phyloP scores from a whole-genome alignment of 2,888 invertebrate genomes.

The Drosophila peninsularis region DNA sequence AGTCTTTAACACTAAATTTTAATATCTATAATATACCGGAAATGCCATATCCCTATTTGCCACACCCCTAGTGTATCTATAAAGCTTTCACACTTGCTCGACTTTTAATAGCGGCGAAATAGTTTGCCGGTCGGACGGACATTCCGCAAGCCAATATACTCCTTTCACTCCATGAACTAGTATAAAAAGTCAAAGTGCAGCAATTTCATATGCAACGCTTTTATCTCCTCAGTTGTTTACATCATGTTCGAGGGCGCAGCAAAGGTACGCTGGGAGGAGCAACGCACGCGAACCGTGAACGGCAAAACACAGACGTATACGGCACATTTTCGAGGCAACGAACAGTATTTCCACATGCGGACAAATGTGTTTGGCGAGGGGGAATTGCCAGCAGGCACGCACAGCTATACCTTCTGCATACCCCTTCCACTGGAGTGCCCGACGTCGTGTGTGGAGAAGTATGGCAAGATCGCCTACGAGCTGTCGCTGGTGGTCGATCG shows the following conservation, averaged over 20 bases:
- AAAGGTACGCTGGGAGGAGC: slow-evolving; percentile 69
- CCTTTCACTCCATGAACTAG: no score
- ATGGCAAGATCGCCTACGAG: slow-evolving; percentile 90
- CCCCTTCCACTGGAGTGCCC: slow-evolving; percentile 86
- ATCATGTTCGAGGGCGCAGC: slow-evolving; percentile 67
- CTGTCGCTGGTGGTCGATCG: slow-evolving; percentile 89
- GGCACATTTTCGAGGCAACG: slow-evolving; percentile 44
- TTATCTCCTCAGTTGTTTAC: slow-evolving; percentile 46
- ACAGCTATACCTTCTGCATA: slow-evolving; percentile 90
- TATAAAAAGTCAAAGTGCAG: slow-evolving; percentile 3
- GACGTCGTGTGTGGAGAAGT: slow-evolving; percentile 90
- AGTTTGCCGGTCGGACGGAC: no score
- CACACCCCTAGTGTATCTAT: no score
- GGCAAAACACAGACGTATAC: slow-evolving; percentile 46
- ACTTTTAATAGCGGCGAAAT: no score
- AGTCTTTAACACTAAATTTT: no score
- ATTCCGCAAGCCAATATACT: no score
- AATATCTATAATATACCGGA: no score
- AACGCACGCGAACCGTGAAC: slow-evolving; percentile 24
- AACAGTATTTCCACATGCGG: slow-evolving; percentile 52
- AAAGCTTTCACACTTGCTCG: no score
- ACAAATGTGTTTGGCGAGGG: slow-evolving; percentile 55
- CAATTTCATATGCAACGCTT: neutral
- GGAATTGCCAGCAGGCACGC: slow-evolving; percentile 52
- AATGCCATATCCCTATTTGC: no score